A percentile compares a stretch with the other conserved stretches of the same genome.
These are phyloP conservation scores for Amazona guildingii DNA, from an alignment of 2,113 vertebrate genomes.

Conservation along the genomic window DNA sequence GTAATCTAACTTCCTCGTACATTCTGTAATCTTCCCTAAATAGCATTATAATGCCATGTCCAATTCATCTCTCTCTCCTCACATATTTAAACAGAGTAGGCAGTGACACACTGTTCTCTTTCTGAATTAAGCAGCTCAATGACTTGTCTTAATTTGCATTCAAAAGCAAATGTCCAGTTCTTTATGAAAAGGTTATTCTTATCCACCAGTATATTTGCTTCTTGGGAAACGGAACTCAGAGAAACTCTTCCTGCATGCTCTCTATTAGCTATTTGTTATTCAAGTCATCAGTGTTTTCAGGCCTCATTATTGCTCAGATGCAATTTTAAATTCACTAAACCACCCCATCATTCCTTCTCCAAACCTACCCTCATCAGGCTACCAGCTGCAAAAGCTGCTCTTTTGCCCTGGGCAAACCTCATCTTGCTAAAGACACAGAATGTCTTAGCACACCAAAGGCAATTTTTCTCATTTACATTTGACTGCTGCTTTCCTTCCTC, in stretches of 20 bases:
- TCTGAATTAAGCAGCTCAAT: slow-evolving; percentile 14
- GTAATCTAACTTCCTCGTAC: slow-evolving; percentile 36
- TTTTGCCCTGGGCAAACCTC: neutral
- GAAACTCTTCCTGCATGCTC: neutral
- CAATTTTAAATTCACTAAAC: neutral
- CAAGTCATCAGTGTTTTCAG: neutral
- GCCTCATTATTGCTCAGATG: neutral
- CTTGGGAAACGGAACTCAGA: neutral
- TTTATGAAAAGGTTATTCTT: neutral
- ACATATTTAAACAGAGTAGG: slow-evolving; percentile 39
- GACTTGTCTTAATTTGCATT: slow-evolving; percentile 6
- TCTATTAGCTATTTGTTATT: neutral
- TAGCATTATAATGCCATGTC: slow-evolving; percentile 52
- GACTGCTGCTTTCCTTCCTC: neutral
- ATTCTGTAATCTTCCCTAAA: slow-evolving; percentile 58
- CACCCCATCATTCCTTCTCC: neutral
- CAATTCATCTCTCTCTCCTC: slow-evolving; percentile 49
- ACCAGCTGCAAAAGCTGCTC: neutral
- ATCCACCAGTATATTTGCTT: neutral
- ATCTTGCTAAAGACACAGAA: neutral
- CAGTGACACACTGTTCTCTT: slow-evolving; percentile 20
- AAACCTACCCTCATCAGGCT: neutral
- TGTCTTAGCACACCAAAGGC: neutral
- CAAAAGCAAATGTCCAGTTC: neutral
- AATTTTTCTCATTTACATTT: neutral